Evolutionary conservation across 2,888 invertebrate genomes (phyloP).

Genomic region (Eupsilia transversa): DNA sequence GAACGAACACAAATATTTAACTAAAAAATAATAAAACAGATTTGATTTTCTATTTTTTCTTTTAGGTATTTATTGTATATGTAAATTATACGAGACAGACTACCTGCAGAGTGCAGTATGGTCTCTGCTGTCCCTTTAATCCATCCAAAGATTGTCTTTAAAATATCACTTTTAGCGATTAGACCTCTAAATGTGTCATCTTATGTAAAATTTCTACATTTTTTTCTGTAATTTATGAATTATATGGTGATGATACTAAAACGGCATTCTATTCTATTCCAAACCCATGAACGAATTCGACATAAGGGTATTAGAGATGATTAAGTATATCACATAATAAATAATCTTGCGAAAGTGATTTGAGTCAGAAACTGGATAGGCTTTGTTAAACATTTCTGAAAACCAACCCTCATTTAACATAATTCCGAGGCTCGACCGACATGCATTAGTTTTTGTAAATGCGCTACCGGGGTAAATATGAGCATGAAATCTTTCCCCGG

Average conservation of each 20-base stretch:
- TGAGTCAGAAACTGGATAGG: neutral
- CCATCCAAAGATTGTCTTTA: neutral
- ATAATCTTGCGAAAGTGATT: neutral
- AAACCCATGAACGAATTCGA: neutral
- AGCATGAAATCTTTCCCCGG: conserved; percentile 50
- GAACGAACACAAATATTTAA: no score
- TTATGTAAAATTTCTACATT: neutral
- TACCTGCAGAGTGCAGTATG: neutral
- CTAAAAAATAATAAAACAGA: neutral
- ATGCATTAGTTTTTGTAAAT: conserved; percentile 35
- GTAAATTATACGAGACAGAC: neutral
- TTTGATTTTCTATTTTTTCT: neutral
- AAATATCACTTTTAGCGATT: neutral
- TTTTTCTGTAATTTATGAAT: neutral
- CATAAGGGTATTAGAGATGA: neutral
- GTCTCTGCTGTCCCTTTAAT: neutral
- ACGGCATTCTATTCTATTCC: neutral
- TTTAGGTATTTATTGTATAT: neutral
- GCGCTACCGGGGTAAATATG: conserved; percentile 52
- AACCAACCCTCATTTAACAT: conserved; percentile 11
- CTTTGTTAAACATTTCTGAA: neutral
- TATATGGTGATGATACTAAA: neutral
- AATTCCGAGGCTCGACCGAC: neutral
- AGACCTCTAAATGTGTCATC: neutral
- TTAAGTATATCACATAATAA: neutral